A percentile compares a stretch with the other conserved stretches of the same genome.
These are phyloP conservation scores for Chouioia cunea DNA, from an alignment of 2,888 invertebrate species.

Conservation along the genomic window DNA sequence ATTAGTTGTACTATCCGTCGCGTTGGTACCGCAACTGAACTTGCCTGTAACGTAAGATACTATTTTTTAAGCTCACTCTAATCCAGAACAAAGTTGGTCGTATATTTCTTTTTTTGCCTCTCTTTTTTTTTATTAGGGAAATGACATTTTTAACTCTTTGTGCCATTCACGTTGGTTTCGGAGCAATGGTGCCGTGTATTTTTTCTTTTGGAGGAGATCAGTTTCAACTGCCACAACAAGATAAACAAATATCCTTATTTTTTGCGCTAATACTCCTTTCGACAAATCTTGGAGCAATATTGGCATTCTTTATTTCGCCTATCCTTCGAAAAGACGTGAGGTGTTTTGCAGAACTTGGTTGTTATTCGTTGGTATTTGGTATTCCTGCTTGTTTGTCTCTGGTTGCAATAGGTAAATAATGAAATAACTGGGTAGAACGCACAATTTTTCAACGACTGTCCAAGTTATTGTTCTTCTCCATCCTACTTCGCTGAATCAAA, in stretches of 20 bases:
- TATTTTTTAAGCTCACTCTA: too few species aligned
- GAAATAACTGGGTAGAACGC: too few species aligned
- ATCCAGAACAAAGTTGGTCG: too few species aligned
- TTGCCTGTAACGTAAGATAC: too few species aligned
- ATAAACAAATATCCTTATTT: slow-evolving; percentile 82
- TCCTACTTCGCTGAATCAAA: not conserved
- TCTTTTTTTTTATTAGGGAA: slow-evolving; percentile 69
- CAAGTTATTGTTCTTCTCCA: not conserved
- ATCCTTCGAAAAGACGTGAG: slow-evolving; percentile 83
- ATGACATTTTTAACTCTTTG: slow-evolving; percentile 78
- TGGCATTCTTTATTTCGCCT: slow-evolving; percentile 91
- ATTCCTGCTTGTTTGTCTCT: slow-evolving; percentile 90
- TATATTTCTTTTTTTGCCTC: too few species aligned
- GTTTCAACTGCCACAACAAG: slow-evolving; percentile 85
- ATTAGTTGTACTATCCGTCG: too few species aligned
- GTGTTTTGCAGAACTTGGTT: slow-evolving; percentile 83
- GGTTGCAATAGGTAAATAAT: slow-evolving; percentile 76
- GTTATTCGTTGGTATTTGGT: slow-evolving; percentile 89
- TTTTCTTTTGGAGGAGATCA: slow-evolving; percentile 96
- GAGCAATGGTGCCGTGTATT: slow-evolving; percentile 96
- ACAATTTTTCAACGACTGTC: too few species aligned
- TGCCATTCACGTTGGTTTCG: slow-evolving; percentile 89
- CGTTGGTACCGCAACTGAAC: too few species aligned
- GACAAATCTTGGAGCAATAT: slow-evolving; percentile 90
- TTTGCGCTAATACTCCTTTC: slow-evolving; percentile 96